Base-by-base conservation (phyloP, 1,140 invertebrate genomes). In the Trichonephila clavipes region DNA sequence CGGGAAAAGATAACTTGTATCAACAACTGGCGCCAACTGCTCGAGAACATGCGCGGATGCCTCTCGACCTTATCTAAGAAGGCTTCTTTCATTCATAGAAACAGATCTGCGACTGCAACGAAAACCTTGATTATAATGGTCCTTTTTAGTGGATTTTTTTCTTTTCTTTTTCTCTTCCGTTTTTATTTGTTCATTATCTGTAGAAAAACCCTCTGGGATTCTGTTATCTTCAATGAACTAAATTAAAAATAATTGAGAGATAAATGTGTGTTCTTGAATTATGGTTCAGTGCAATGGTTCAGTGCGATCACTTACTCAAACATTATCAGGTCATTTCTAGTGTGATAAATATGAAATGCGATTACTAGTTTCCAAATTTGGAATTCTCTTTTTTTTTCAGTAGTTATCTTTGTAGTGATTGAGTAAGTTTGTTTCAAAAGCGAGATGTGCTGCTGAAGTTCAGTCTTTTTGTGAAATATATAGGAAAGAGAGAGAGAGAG, bases 1-100 rank as follows among this genome's bases (percentile, higher is more conserved):
- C 58, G 24, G 44, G 58, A 85, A 85, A 51, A 59, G 83, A 85
- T 85, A 85, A 59, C 51, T 85, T 85, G 83, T 59, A 85, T 85
- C 83, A 85, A 85, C 83, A 85, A 85, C 83, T 85, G 83, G 83
- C 83, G 83, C 83, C 83, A 85, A 59, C 51, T 85, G 83, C 83
- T 85, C 72, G 18, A 18, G 2, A 77, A 40, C 24, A 77, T 40
- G 34, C 72, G 14, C 72, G 72, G 34, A 14, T 40, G 18, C 72
- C 28, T 34, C 28, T 77, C 72, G 72, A 77, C 72, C 28, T 77
- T 77, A 77, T 77, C 72, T 77, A 2, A 12, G 24, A 14, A 40
- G n/a, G 21, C 10, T 34, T 77, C 72, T 40, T 77, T 77, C 72
- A 77, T 77, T 77, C 72, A 77, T 34, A 77, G 72, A 77, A 77